Evolutionary conservation across 92 coral and sea anemone species (phyloP).

Genomic region (Epizoanthus rinbou): DNA sequence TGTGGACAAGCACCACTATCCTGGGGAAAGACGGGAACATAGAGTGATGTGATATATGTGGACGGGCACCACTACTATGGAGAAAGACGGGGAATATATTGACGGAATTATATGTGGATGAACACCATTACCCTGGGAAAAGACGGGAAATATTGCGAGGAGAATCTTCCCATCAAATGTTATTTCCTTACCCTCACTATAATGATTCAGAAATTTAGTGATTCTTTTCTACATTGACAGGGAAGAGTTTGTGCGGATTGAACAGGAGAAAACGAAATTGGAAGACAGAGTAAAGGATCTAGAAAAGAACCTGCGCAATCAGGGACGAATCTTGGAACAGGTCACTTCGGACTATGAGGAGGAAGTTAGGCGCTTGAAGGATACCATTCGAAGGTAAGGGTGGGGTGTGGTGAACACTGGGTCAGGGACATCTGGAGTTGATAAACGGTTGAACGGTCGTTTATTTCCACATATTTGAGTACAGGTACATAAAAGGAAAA

Average conservation of each 20-base stretch:
- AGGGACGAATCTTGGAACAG: slow-evolving; percentile 62
- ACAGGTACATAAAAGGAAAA: no score
- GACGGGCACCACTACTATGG: neutral
- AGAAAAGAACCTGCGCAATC: slow-evolving; percentile 67
- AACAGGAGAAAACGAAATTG: slow-evolving; percentile 64
- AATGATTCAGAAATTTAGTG: no score
- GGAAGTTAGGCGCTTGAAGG: slow-evolving; percentile 50
- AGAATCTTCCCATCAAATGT: no score
- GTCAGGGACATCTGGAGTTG: no score
- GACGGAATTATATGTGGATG: slow-evolving; percentile 45
- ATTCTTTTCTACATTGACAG: slow-evolving; percentile 9
- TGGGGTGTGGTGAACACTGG: no score
- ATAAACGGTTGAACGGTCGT: no score
- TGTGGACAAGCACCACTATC: neutral
- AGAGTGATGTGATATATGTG: slow-evolving; percentile 35
- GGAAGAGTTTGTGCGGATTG: slow-evolving; percentile 55
- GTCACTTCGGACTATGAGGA: slow-evolving; percentile 61
- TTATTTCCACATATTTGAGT: no score
- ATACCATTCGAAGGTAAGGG: slow-evolving; percentile 49
- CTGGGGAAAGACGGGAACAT: slow-evolving; percentile 6
- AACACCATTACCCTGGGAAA: neutral
- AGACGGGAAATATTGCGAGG: no score
- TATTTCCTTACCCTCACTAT: no score
- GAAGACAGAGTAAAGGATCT: slow-evolving; percentile 71
- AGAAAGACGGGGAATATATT: neutral